A percentile compares a stretch with the other conserved stretches of the same genome.
Conservation (phyloP, 2,113 vertebrate genomes). For the Cynopterus brachyotis region DNA sequence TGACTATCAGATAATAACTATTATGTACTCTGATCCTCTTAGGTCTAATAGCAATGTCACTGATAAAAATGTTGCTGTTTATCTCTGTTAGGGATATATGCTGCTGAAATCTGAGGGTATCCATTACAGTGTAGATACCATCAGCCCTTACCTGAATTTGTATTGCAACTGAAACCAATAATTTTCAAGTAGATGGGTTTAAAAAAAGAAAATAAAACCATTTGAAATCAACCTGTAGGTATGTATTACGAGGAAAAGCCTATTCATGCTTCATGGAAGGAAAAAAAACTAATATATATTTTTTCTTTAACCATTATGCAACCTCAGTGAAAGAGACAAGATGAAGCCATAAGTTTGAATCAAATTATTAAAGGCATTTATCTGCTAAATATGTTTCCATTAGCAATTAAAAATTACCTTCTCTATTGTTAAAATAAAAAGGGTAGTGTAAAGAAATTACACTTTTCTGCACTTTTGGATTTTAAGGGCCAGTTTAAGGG, state of each 20-base stretch:
- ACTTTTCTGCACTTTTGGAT: neutral
- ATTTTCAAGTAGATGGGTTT: neutral
- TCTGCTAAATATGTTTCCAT: neutral
- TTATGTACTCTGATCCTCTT: conserved; percentile 24
- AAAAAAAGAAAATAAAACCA: conserved; percentile 39
- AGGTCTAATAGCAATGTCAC: neutral
- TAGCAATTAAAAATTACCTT: neutral
- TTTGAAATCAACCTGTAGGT: neutral
- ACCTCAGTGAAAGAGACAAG: neutral
- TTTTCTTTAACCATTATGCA: neutral
- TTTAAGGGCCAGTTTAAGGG: neutral
- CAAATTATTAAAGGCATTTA: neutral
- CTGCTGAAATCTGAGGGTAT: neutral
- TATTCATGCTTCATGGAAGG: neutral
- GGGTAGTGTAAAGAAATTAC: neutral
- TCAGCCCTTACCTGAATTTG: neutral
- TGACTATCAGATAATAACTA: conserved; percentile 24
- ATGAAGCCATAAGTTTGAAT: neutral
- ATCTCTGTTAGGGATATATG: neutral
- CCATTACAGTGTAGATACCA: neutral
- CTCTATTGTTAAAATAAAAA: neutral
- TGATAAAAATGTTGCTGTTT: conserved; percentile 36
- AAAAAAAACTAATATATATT: neutral
- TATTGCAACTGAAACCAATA: neutral
- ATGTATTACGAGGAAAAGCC: neutral